Base-by-base conservation (phyloP, 2,113 vertebrate genomes). In the Steatornis caripensis region DNA sequence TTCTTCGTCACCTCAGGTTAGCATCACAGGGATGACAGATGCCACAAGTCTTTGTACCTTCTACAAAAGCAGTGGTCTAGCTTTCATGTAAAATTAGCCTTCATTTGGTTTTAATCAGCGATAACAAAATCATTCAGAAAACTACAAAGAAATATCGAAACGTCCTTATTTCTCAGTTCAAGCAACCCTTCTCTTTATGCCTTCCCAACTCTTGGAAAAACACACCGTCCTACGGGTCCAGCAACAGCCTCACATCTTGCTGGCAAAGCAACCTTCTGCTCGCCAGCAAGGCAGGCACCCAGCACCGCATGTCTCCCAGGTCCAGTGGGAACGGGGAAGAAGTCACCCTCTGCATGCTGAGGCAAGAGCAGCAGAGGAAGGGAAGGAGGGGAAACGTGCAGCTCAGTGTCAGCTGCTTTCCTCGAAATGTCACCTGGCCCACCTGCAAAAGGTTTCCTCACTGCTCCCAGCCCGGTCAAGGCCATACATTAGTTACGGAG, bases 221-320 rank as follows among this genome's bases (percentile, higher is more conserved):
- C 6, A 30, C 10, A 55, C 8, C 1, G 12, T 69, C 37, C 55
- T 24, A 11, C 1, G 15, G 27, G 18, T 39, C 27, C 65, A 82
- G 62, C 26, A 80, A 36, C 41, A 68, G 66, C 20, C 19, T 46
- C 23, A 11, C 18, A 29, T 21, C 34, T 45, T 21, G 7, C 39
- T 70, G 36, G 53, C 53, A 66, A n/a, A 61, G 39, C 17, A 64
- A 39, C 21, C 39, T 55, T 26, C 55, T 49, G 51, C 27, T 22
- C 2, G 1, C 22, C 60, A 58, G 21, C 51, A 66, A 45, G 43
- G 57, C 7, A 8, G 36, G 15, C 37, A 23, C 37, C 5, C 29
- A 57, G 53, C 37, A 53, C 34, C 0, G 2, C 23, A 9, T 0
- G 1, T 64, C 51, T 61, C 29, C 46, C 24, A 21, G 10, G 43